Conservation (phyloP, 2,113 vertebrate genomes). For the Siphamia tubifer region DNA sequence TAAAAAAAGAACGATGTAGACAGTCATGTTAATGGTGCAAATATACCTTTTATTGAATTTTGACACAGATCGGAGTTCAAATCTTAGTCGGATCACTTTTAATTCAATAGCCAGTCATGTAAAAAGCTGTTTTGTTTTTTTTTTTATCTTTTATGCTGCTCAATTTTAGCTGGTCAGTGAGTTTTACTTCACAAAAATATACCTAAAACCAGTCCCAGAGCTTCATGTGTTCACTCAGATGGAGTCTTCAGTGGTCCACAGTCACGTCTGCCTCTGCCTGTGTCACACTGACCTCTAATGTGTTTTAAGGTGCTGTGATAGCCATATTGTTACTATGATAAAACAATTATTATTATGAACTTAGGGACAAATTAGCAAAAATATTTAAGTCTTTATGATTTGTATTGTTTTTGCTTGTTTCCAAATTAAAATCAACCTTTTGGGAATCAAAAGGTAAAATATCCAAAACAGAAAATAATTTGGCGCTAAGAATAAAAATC, state of each 20-base stretch:
- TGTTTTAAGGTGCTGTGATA: neutral
- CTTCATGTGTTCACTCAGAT: slow-evolving; percentile 20
- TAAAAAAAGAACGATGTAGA: slow-evolving; percentile 44
- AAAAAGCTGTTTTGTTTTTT: slow-evolving; percentile 6
- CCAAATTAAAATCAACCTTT: neutral
- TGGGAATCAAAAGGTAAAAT: neutral
- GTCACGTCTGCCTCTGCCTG: neutral
- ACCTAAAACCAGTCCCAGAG: slow-evolving; percentile 23
- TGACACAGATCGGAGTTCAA: neutral
- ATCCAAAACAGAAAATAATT: neutral
- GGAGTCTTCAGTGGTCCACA: slow-evolving; percentile 1
- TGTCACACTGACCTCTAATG: slow-evolving; percentile 9
- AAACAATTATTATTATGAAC: no score
- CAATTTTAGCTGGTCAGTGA: slow-evolving; percentile 6
- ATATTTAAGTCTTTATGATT: no score
- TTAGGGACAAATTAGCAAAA: no score
- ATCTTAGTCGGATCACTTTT: slow-evolving; percentile 27
- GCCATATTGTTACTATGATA: no score
- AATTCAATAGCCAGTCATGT: slow-evolving; percentile 12
- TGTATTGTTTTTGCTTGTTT: neutral
- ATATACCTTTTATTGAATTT: slow-evolving; percentile 28
- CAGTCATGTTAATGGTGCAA: slow-evolving; percentile 27
- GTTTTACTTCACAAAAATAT: slow-evolving; percentile 17
- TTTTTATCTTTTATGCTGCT: slow-evolving; percentile 25
- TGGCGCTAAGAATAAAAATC: neutral